These are phyloP conservation scores for Sebastes iracundus DNA, from an alignment of 2,797 vertebrate genomes.

Conservation along the genomic window DNA sequence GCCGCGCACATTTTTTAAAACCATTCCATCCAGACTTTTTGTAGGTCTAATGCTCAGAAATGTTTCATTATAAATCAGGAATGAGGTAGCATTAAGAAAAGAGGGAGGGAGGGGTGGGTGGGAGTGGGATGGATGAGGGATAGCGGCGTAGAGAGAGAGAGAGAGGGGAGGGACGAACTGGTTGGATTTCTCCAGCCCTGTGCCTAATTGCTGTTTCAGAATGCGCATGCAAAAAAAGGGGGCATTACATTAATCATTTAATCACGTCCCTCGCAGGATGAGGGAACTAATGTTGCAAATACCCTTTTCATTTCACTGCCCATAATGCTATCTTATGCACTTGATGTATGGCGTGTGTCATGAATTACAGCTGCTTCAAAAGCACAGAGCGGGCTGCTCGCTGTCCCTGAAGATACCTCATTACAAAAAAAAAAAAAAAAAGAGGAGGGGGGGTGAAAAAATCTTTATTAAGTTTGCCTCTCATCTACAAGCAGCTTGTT, in stretches of 20 bases:
- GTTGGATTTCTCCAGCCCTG: conserved; percentile 88
- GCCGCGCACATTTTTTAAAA: conserved; percentile 88
- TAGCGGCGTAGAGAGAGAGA: conserved; percentile 31
- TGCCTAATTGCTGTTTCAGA: conserved; percentile 99
- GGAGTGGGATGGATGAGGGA: conserved; percentile 45
- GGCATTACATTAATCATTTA: conserved; percentile 99
- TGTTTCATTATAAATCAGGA: conserved; percentile 95
- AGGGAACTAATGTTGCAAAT: conserved; percentile 99
- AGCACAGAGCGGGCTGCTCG: conserved; percentile 88
- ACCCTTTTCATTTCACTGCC: conserved; percentile 99
- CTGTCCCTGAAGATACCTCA: conserved; percentile 93
- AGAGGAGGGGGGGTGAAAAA: not conserved
- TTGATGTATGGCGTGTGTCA: conserved; percentile 99
- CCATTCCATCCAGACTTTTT: conserved; percentile 84
- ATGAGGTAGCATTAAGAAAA: conserved; percentile 89
- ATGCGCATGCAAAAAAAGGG: conserved; percentile 92
- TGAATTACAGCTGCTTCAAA: conserved; percentile 99
- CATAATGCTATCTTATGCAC: conserved; percentile 98
- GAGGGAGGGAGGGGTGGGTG: conserved; percentile 65
- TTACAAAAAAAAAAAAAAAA: conserved; percentile 70
- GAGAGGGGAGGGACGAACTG: conserved; percentile 55
- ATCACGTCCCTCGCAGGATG: conserved; percentile 99
- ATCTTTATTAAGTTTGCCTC: conserved; percentile 90
- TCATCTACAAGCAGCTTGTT: conserved; percentile 83
- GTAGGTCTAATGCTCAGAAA: conserved; percentile 90